A percentile compares a stretch with the other conserved stretches of the same genome.
Evolutionary conservation across 2,113 vertebrate species (phyloP).

Genomic region (Limnothrissa miodon): DNA sequence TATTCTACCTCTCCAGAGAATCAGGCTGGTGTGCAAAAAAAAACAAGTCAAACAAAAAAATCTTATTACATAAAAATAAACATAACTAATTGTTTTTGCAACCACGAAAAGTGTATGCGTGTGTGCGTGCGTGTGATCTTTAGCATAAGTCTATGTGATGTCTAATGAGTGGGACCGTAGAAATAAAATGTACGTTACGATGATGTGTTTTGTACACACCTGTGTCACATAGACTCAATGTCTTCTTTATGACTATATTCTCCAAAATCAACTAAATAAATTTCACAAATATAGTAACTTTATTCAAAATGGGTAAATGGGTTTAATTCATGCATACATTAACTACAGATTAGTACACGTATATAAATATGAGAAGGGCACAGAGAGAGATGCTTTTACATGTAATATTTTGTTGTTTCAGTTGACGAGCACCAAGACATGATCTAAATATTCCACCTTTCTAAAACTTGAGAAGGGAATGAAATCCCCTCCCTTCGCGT

Average conservation of each 20-base stretch:
- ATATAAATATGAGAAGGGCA: background rate
- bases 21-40: conserved; percentile 2
- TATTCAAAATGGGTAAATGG: background rate
- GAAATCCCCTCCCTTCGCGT: conserved; percentile 53
- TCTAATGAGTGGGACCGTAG: background rate
- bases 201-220: background rate
- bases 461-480: background rate
- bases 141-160: no score
- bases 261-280: background rate
- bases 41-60: background rate
- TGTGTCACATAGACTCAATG: background rate
- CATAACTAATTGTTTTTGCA: conserved; percentile 8
- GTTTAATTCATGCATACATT: background rate
- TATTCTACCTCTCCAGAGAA: conserved; percentile 19
- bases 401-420: background rate
- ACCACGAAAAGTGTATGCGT: conserved; percentile 12
- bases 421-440: background rate
- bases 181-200: background rate
- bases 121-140: background rate
- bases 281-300: conserved; percentile 1
- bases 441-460: background rate
- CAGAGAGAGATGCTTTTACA: background rate
- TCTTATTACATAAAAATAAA: background rate
- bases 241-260: background rate
- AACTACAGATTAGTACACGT: background rate